Conservation (phyloP, 2,888 invertebrate species). For the Clanis bilineata region DNA sequence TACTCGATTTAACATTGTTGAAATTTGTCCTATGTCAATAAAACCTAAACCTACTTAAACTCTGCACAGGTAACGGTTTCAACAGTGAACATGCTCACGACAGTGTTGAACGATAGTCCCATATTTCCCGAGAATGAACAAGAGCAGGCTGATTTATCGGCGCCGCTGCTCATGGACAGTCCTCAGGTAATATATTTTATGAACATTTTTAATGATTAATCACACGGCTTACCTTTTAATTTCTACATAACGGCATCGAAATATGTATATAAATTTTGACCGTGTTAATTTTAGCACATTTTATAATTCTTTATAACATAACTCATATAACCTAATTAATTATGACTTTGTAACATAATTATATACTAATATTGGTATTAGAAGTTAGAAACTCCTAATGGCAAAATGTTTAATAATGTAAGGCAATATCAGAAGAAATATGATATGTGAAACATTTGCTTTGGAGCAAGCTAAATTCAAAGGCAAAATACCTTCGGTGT, state of each 20-base stretch:
- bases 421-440: too few relatives aligned
- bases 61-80: conserved; percentile 88
- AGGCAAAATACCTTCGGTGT: neutral
- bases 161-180: conserved; percentile 91
- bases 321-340: too few relatives aligned
- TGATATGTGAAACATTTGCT: too few relatives aligned
- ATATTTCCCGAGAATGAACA: conserved; percentile 91
- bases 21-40: too few relatives aligned
- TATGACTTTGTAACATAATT: too few relatives aligned
- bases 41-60: neutral
- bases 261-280: neutral
- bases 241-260: neutral
- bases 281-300: too few relatives aligned
- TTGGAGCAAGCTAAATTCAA: neutral
- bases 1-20: too few relatives aligned
- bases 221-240: neutral
- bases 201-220: neutral
- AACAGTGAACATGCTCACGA: conserved; percentile 94
- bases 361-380: too few relatives aligned
- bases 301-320: too few relatives aligned
- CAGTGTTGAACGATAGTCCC: conserved; percentile 92
- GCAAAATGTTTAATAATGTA: too few relatives aligned
- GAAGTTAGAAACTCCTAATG: too few relatives aligned
- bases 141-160: conserved; percentile 85
- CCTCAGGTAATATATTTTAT: conserved; percentile 82